Base-by-base conservation (phyloP, 2,797 vertebrate species). In the Iguana delicatissima region DNA sequence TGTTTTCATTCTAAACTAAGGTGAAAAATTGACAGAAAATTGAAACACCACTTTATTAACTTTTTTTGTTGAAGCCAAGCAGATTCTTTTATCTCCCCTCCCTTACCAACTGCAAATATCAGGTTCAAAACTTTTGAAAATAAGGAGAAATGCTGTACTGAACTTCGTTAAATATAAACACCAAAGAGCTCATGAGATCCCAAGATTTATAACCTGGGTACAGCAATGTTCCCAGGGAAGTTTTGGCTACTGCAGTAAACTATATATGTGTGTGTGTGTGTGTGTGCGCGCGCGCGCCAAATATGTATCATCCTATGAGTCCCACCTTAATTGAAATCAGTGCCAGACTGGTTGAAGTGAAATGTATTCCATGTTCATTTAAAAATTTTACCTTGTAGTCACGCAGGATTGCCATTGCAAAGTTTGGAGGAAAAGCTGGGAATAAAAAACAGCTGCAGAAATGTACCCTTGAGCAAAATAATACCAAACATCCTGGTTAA, bases 391-490 rank as follows among this genome's bases (percentile, higher is more conserved):
- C 98, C 97, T 97, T 98, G 85, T 95, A 96, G 92, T 98, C 98
- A 3, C 96, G 95, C 1, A 96, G 95, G 94, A 98, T 98, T 93
- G 97, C 98, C 98, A 99, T 98, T 1, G 98, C 98, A 20, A 99
- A 98, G 62, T 98, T 98, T 3, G 98, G 98, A 0, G 97, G 97
- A 95, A 99, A 96, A 7, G 90, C 94, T 84, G 95, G 94, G 88
- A 95, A 85, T 24, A 96, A 32, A 22, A 0, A 79, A 93, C 0
- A 87, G 79, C 2, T 2, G 9, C 74, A 10, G 91, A 50, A 1
- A 26, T 0, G 1, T 91, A 12, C 2, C 0, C 80, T 93, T 92
- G 10, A 93, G 42, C 87, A 86, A 92, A 69, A 13, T 13, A 85
- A 1, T 26, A 0, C 79, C 67, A 91, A 0, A 92, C 9, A 62